phyloP scores from a whole-genome alignment of 2,113 vertebrate species.

The Sigmodon hispidus region DNA sequence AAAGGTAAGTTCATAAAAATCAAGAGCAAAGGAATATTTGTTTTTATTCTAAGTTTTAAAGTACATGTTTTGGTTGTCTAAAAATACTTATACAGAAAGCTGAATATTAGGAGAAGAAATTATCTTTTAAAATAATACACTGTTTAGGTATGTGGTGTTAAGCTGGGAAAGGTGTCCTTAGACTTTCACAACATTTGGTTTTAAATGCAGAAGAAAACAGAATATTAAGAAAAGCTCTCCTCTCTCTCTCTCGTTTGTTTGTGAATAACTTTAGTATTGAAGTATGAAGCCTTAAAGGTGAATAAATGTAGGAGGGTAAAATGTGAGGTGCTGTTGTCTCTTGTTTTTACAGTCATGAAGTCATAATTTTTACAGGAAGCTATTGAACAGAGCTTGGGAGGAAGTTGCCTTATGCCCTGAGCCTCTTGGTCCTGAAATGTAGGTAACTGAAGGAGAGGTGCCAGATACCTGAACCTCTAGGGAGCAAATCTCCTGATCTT shows the following conservation, averaged over 20 bases:
- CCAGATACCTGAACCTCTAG: fast-evolving
- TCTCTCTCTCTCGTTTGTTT: neutral
- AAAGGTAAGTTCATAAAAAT: neutral
- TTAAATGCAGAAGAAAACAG: neutral
- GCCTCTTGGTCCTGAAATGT: neutral
- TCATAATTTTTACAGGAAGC: neutral
- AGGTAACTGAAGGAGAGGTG: neutral
- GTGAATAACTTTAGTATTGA: neutral
- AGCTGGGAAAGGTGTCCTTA: neutral
- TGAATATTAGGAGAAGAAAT: neutral
- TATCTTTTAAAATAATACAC: neutral
- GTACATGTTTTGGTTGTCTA: neutral
- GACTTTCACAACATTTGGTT: neutral
- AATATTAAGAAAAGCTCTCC: neutral
- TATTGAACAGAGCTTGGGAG: neutral
- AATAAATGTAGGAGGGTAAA: neutral
- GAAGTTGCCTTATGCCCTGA: neutral
- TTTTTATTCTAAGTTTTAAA: constrained; percentile 24
- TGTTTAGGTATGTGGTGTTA: neutral
- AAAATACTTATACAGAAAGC: neutral
- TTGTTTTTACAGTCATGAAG: neutral
- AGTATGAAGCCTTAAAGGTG: neutral
- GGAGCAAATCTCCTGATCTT: neutral
- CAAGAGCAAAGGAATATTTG: neutral
- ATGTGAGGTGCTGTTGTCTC: neutral